Percentiles rank a stretch among this genome's conserved stretches.
Evolutionary conservation across 2,888 invertebrate species (phyloP).

Genomic region (Tyria jacobaeae): DNA sequence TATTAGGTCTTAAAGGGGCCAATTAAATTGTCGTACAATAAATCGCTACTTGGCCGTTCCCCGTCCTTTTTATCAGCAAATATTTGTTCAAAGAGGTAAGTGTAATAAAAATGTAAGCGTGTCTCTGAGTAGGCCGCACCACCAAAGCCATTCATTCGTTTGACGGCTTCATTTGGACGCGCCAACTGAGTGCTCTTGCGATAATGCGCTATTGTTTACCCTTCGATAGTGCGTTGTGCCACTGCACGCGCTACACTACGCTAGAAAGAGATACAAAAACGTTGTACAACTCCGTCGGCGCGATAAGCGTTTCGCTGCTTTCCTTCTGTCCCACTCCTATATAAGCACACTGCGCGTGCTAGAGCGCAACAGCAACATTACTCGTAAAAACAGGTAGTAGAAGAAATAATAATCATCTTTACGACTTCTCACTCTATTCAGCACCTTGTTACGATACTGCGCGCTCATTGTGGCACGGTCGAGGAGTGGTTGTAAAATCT

Average conservation of each 20-base stretch:
- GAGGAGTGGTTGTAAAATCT: slow-evolving; percentile 86
- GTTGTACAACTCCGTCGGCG: slow-evolving; percentile 61
- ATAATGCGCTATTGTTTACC: slow-evolving; percentile 87
- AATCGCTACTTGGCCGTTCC: slow-evolving; percentile 49
- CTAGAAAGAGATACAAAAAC: slow-evolving; percentile 71
- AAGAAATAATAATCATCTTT: slow-evolving; percentile 88
- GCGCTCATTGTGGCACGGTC: slow-evolving; percentile 84
- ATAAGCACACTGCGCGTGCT: slow-evolving; percentile 47
- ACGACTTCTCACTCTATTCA: slow-evolving; percentile 88
- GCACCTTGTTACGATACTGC: slow-evolving; percentile 87
- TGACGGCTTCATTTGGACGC: slow-evolving; percentile 86
- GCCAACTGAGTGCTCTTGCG: slow-evolving; percentile 81
- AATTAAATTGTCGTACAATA: slow-evolving; percentile 53
- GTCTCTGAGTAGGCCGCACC: slow-evolving; percentile 78
- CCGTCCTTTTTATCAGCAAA: slow-evolving; percentile 70
- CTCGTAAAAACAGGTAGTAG: slow-evolving; percentile 87
- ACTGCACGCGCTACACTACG: slow-evolving; percentile 82
- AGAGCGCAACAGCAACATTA: slow-evolving; percentile 72
- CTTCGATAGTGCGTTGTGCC: slow-evolving; percentile 83
- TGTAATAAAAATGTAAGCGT: slow-evolving; percentile 83
- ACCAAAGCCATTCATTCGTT: slow-evolving; percentile 83
- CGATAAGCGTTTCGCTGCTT: slow-evolving; percentile 68
- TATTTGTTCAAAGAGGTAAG: slow-evolving; percentile 81
- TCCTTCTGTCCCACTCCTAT: slow-evolving; percentile 70
- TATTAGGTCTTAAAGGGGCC: slow-evolving; percentile 55